Evolutionary conservation across 2,797 vertebrate species (phyloP), one percentile per base, ranked within the genome.

Genomic region (Pelochelys cantorii): DNA sequence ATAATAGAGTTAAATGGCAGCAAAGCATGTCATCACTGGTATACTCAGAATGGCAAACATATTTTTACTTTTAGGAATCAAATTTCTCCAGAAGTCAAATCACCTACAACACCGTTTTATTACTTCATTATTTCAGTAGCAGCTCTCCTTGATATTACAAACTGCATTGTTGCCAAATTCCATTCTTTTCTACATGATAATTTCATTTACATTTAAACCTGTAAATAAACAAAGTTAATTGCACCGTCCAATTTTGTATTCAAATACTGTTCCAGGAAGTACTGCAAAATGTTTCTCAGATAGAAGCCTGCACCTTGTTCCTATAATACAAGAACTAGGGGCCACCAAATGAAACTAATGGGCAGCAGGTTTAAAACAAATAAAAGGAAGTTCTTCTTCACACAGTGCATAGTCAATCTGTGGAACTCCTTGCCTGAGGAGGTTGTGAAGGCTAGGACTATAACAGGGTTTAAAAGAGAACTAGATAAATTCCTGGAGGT

Each of bases 1-100:
- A 83, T 93, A 23, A 7, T 86, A 53, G 22, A 90, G 48, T 85
- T 79, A 87, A 27, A 60, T 48, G 90, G 88, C 87, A 84, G 57
- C 83, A 78, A 93, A 93, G 27, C n/a, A 62, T 86, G 68, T 84
- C 83, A 84, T 83, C 85, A 83, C 78, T 83, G 94, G 79, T 62
- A 88, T 89, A n/a, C 57, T 93, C 75, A 94, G 94, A 90, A 23
- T 0, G 9, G 34, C 88, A 95, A 90, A 17, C 79, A 90, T 84
- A 65, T 90, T 90, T 92, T 87, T 83, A 90, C 34, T 91, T 95
- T 90, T 59, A 85, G 59, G 79, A 90, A 91, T 93, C 91, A 93
- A 14, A 87, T 93, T 92, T 85, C 37, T 74, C 65, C 20, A 94
- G 74, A 80, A 91, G 13, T 7, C 1, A 86, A 2, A 37, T 22